A percentile compares a stretch with the other conserved stretches of the same genome.
Conservation (phyloP, 2,113 vertebrate species). For the Cercocebus atys region DNA sequence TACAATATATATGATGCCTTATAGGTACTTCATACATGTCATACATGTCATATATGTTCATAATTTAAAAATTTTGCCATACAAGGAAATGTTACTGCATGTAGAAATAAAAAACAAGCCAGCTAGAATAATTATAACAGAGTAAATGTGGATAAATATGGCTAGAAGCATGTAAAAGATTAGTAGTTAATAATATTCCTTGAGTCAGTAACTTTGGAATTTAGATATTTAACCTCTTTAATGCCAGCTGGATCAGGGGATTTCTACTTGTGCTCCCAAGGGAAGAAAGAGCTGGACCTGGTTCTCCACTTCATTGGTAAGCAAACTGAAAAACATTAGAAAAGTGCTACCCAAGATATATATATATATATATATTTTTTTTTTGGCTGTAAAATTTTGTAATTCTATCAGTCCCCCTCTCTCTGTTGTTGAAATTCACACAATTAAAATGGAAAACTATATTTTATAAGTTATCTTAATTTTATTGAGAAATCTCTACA, state of each 20-base stretch:
- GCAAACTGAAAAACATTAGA: not conserved
- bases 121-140: not conserved
- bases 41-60: not conserved
- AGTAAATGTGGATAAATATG: not conserved
- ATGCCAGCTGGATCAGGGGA: not conserved
- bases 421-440: not conserved
- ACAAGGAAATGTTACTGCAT: not conserved
- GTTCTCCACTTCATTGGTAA: not conserved
- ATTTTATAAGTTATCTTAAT: not conserved
- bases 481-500: constrained; percentile 21
- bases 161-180: not conserved
- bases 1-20: not conserved
- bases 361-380: not conserved
- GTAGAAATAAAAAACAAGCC: not conserved
- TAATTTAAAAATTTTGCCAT: constrained; percentile 27
- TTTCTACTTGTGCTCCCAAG: not conserved
- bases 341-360: not conserved
- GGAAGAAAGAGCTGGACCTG: not conserved
- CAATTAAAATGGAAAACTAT: constrained; percentile 19
- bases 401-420: not conserved
- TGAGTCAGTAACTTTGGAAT: not conserved
- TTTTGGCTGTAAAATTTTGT: not conserved
- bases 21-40: not conserved
- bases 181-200: not conserved
- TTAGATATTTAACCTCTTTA: not conserved